Evolutionary conservation across 1,140 invertebrate species (phyloP), one percentile per base, ranked within the genome.

Genomic region (Rhagoletis pomonella): DNA sequence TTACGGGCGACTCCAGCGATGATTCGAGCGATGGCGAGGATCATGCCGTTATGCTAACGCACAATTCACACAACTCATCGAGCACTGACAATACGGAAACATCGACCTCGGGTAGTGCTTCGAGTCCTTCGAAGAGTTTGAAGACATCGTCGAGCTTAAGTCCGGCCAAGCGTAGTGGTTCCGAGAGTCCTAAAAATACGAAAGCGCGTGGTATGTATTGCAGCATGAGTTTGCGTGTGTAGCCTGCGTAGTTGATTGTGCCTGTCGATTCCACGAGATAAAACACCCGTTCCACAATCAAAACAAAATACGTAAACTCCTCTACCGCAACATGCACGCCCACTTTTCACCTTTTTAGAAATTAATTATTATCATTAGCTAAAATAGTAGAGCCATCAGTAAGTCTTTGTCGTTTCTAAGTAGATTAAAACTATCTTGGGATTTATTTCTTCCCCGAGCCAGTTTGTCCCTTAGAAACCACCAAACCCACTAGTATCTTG

Each of bases 1-100:
- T 99, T 91, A 97, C 96, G 59, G 98, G 97, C 3, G 98, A 99
- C 89, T 98, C 97, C n/a, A 97, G 97, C 1, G 97, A 98, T 91
- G 98, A 98, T 89, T 98, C 98, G 4, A 98, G 97, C 65, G 97
- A 98, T 91, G 98, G 97, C 19, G 98, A 98, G 93, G 96, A 97
- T 89, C 93, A 88, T 90, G 94, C 84, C 90, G 92, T 88, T 91
- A 94, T 91, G 94, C 91, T 92, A 89, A 92, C 89, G 89, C 94
- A 87, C 86, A 93, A 93, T 62, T 93, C 92, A 89, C 92, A 93
- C 89, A 93, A 93, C 87, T 93, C 92, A 39, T 92, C 92, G 29
- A 93, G 94, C 87, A 94, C 94, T 73, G 94, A 94, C 65, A 94
- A 94, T 88, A 94, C 94, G 87, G 94, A 95, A 90, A 94, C 94